Base-by-base conservation (phyloP, 2,113 vertebrate genomes). In the Benitochromis conjunctus region DNA sequence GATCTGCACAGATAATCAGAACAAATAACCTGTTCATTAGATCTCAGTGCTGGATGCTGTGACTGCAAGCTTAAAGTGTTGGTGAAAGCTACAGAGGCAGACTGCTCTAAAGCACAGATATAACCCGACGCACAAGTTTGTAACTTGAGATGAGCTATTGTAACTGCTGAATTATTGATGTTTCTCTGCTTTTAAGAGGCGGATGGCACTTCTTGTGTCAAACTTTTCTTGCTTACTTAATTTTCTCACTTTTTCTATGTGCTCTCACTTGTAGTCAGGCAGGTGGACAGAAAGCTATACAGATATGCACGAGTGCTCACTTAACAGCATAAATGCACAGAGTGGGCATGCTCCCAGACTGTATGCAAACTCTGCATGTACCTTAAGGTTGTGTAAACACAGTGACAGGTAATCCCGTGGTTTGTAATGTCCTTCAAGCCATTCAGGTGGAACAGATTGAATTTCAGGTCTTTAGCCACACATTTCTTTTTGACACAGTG, bases 131-230 rank as follows among this genome's bases (percentile, higher is more conserved):
- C 60, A 9, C 58, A 34, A 51, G 18, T 66, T 87, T 85, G 69
- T 21, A 79, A 64, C 66, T 69, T 2, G 7, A 9, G 0, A 41
- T 88, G 62, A 88, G 86, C 64, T 21, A 29, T 81, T 86, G 51
- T 80, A 80, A 26, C 48, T 43, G 51, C 2, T 92, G 77, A 91
- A 89, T 90, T 54, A 91, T 91, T 91, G 55, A 90, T 88, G 86
- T 14, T 46, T 79, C 24, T 31, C 53, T 64, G 24, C 78, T 87
- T 80, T 81, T 79, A 85, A 82, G 48, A 66, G 24, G 36, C 9
- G 36, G 58, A 11, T 60, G 79, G 57, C 62, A 43, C 55, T 13
- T n/a, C 38, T 53, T 19, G 19, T 66, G 48, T 48, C 38, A 84
- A 21, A n/a, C 55, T 78, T 53, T 66, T 43, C 6, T 78, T 78